These are phyloP conservation scores for Scatophagus argus DNA, from an alignment of 2,113 vertebrate species.

Conservation along the genomic window DNA sequence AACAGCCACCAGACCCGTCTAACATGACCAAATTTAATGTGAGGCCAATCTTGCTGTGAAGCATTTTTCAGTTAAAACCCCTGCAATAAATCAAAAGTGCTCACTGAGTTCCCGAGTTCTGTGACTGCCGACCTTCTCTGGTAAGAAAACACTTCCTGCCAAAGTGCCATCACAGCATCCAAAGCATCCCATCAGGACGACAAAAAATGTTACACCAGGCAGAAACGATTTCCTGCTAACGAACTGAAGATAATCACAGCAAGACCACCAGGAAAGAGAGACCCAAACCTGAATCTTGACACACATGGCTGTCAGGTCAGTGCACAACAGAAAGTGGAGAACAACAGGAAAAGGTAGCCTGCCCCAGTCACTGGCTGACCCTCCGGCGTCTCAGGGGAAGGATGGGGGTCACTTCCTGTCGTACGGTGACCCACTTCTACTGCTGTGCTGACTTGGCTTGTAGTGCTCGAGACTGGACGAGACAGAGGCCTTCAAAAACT, in stretches of 20 bases:
- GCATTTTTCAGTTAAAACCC: too few species aligned
- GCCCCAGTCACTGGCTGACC: conserved; percentile 30
- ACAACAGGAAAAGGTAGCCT: conserved; percentile 75
- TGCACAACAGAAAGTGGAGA: not conserved
- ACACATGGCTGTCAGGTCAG: conserved; percentile 19
- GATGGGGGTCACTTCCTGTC: conserved; percentile 67
- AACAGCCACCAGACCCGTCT: too few species aligned
- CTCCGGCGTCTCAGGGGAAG: conserved; percentile 43
- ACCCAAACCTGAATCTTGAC: conserved; percentile 7
- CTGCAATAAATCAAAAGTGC: not conserved
- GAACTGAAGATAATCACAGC: conserved; percentile 16
- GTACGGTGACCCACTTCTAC: conserved; percentile 61
- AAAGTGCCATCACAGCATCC: conserved; percentile 30
- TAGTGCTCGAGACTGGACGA: too few species aligned
- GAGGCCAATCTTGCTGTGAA: too few species aligned
- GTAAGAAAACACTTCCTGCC: conserved; percentile 61
- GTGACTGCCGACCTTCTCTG: not conserved
- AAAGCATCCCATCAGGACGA: conserved; percentile 12
- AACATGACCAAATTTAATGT: too few species aligned
- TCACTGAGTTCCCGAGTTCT: too few species aligned
- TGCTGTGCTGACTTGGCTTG: conserved; percentile 10
- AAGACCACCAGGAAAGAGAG: conserved; percentile 26
- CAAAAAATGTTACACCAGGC: not conserved
- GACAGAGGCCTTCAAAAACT: too few species aligned
- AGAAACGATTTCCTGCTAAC: conserved; percentile 41